These are phyloP conservation scores for Trichopoda pennipes DNA, from an alignment of 2,888 invertebrate genomes.

Conservation along the genomic window DNA sequence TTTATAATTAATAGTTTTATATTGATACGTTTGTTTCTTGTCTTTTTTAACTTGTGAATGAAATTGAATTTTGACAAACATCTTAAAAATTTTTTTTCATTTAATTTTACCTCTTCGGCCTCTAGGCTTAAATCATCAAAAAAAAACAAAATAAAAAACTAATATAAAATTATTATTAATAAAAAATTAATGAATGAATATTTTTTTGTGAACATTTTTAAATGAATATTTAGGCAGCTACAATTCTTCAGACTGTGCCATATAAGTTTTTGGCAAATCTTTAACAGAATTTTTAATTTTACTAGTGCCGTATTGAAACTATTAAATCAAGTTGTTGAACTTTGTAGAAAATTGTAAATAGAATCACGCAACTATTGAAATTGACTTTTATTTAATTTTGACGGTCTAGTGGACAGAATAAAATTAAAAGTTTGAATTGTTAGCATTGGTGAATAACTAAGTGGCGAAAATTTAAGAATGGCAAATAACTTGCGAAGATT, in stretches of 20 bases:
- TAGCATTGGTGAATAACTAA: background rate
- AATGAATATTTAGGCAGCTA: conserved; percentile 1
- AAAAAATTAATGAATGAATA: conserved; percentile 29
- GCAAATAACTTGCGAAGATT: too few species aligned
- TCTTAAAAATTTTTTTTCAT: background rate
- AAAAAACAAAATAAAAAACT: too few species aligned
- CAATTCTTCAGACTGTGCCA: background rate
- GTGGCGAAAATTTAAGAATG: too few species aligned
- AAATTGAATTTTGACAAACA: conserved; percentile 3
- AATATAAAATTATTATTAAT: conserved; percentile 3
- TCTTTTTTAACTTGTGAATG: background rate
- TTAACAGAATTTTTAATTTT: conserved; percentile 5
- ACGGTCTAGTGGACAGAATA: background rate
- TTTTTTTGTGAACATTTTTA: conserved; percentile 2
- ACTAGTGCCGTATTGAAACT: background rate
- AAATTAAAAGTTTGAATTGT: background rate
- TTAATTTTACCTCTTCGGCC: conserved; percentile 4
- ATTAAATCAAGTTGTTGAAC: background rate
- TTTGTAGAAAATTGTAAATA: background rate
- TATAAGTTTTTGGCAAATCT: conserved; percentile 7
- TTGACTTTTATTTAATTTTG: conserved; percentile 2
- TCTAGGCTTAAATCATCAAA: background rate
- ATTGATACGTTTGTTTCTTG: background rate
- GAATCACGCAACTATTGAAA: conserved; percentile 12
- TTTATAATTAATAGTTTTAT: too few species aligned